These are phyloP conservation scores for Eulacestoma nigropectus DNA, from an alignment of 2,113 vertebrate genomes.

Conservation along the genomic window DNA sequence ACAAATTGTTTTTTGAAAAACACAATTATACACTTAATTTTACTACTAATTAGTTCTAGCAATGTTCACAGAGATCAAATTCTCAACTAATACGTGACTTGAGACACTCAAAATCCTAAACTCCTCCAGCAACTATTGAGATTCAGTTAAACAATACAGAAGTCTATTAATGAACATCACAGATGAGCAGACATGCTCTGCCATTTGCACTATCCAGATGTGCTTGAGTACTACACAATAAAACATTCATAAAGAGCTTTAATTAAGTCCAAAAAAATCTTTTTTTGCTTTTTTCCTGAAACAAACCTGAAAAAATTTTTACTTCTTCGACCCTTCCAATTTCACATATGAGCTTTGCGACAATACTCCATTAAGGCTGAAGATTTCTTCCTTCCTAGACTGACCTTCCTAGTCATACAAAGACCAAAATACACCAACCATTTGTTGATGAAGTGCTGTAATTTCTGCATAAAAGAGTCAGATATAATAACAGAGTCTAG, in stretches of 20 bases:
- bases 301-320: not conserved
- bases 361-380: not conserved
- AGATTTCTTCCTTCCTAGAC: not conserved
- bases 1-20: not conserved
- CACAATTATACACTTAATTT: not conserved
- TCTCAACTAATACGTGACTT: not conserved
- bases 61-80: not conserved
- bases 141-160: not conserved
- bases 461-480: not conserved
- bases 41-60: not conserved
- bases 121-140: not conserved
- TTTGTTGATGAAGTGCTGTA: not conserved
- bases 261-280: fast-evolving
- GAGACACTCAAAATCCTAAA: not conserved
- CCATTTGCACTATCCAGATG: not conserved
- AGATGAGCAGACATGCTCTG: not conserved
- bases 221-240: not conserved
- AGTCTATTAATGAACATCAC: not conserved
- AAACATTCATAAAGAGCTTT: not conserved
- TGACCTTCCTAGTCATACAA: not conserved
- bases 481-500: not conserved
- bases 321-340: not conserved
- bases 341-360: not conserved
- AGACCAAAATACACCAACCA: not conserved
- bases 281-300: not conserved